Evolutionary conservation across 2,888 invertebrate genomes (phyloP).

Genomic region (Diaperis boleti): DNA sequence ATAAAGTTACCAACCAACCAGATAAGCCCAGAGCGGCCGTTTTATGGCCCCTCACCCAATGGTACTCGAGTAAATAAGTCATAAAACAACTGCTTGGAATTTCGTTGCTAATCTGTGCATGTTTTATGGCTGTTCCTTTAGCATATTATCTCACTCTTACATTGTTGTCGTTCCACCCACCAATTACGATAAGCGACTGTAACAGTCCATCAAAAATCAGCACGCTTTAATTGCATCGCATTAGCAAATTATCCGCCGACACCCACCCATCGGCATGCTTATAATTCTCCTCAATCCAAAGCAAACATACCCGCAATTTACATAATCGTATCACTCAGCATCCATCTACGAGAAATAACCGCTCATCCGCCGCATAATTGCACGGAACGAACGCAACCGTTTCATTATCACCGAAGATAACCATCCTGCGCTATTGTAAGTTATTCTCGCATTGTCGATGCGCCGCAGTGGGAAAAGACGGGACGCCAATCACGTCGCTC

Average conservation of each 20-base stretch:
- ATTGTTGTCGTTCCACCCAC: neutral
- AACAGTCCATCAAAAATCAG: neutral
- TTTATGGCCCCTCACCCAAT: neutral
- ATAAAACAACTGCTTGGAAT: neutral
- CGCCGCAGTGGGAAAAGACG: slow-evolving; percentile 3
- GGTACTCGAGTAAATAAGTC: neutral
- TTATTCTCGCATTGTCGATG: slow-evolving; percentile 21
- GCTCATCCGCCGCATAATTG: neutral
- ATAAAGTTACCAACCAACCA: neutral
- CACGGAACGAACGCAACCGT: neutral
- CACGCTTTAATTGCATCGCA: neutral
- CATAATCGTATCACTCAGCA: neutral
- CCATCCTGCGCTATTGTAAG: slow-evolving; percentile 6
- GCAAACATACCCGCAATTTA: neutral
- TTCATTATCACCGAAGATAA: slow-evolving; percentile 2
- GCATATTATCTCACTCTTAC: neutral
- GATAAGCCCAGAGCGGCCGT: neutral
- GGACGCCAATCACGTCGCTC: slow-evolving; percentile 10
- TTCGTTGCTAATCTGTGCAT: neutral
- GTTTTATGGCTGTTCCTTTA: neutral
- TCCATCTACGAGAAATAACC: neutral
- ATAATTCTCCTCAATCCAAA: neutral
- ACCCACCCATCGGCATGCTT: neutral
- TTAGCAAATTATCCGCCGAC: neutral
- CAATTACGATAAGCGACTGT: neutral